Conservation (phyloP, 2,113 vertebrate genomes). For the Melanerpes aurifrons region DNA sequence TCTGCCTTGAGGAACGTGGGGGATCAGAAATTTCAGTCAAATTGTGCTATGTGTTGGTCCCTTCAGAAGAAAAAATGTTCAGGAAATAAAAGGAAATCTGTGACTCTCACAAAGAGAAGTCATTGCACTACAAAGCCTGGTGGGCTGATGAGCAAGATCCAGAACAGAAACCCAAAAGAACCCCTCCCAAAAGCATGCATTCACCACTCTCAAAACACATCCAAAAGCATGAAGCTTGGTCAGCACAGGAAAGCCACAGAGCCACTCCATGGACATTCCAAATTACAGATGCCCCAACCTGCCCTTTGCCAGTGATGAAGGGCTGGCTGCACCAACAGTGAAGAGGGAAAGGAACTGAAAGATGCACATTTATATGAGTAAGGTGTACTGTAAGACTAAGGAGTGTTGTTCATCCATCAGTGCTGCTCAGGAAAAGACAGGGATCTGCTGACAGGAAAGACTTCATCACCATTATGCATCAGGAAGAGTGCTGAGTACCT, state of each 20-base stretch:
- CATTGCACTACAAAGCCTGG: neutral
- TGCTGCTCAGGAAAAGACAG: neutral
- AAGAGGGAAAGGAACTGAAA: neutral
- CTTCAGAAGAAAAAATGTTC: conserved; percentile 31
- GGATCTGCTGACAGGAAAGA: neutral
- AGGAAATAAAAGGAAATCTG: neutral
- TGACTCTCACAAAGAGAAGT: neutral
- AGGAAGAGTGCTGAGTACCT: neutral
- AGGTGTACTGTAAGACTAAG: neutral
- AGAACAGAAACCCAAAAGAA: neutral
- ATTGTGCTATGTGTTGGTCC: conserved; percentile 42
- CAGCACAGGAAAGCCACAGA: neutral
- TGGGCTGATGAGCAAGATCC: neutral
- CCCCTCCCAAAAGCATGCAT: neutral
- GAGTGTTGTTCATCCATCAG: neutral
- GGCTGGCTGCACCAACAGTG: neutral
- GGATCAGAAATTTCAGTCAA: conserved; percentile 22
- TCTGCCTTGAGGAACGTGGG: conserved; percentile 3
- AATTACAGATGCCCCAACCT: neutral
- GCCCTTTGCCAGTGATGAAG: neutral
- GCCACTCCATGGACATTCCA: neutral
- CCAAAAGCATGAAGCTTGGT: neutral
- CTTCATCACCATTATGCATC: neutral
- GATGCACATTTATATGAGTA: neutral
- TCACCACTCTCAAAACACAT: neutral